Conservation (phyloP, 2,888 invertebrate species). For the Athripsodes cinereus region DNA sequence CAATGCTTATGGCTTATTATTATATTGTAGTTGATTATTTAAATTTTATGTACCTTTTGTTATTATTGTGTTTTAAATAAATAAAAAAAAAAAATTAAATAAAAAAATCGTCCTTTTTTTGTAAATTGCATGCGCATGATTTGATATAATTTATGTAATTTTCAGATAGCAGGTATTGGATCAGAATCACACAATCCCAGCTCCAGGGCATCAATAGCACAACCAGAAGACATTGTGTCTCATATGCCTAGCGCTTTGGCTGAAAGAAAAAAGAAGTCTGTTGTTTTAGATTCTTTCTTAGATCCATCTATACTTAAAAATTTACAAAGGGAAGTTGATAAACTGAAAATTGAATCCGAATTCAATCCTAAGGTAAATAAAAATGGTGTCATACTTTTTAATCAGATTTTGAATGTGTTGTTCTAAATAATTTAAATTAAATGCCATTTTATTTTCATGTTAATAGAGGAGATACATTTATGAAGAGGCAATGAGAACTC, state of each 20-base stretch:
- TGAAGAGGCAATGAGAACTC: conserved; percentile 60
- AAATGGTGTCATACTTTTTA: too few species aligned
- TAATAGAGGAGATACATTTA: conserved; percentile 58
- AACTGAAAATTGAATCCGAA: conserved; percentile 62
- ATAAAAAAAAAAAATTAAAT: too few species aligned
- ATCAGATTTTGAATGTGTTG: too few species aligned
- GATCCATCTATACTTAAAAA: conserved; percentile 59
- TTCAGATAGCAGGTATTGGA: conserved; percentile 53
- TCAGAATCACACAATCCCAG: conserved; percentile 64
- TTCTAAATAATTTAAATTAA: too few species aligned
- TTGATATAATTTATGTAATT: too few species aligned
- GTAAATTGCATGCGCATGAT: too few species aligned
- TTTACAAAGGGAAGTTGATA: conserved; percentile 59
- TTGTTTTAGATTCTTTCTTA: conserved; percentile 39
- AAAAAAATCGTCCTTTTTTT: too few species aligned
- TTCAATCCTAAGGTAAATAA: conserved; percentile 61
- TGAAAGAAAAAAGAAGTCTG: conserved; percentile 33
- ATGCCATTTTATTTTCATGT: too few species aligned
- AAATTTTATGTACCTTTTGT: too few species aligned
- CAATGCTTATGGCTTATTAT: too few species aligned
- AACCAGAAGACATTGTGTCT: conserved; percentile 39
- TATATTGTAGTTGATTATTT: too few species aligned
- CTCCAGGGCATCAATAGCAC: conserved; percentile 58
- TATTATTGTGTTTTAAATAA: too few species aligned
- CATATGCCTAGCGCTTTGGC: conserved; percentile 32